Base-by-base conservation (phyloP, 64 coral and sea anemone genomes). In the Anthopleura sola region DNA sequence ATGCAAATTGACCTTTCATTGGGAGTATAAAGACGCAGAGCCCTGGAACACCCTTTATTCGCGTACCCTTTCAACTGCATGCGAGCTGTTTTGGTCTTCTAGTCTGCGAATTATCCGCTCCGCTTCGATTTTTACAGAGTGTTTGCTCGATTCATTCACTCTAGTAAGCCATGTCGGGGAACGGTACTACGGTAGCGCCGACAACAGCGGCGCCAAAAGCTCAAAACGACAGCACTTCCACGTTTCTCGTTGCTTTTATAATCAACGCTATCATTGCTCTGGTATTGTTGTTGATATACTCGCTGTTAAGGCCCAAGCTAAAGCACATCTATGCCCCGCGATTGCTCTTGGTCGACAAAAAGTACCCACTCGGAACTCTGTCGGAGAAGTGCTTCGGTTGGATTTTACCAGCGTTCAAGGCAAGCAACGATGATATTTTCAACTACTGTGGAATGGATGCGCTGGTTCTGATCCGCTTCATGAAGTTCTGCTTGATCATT, bases 391-490 rank as follows among this genome's bases (percentile, higher is more conserved):
- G 82, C 46, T 91, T 91, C 32, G 89, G 83, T 0, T 91, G 89
- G 89, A 68, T 91, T 68, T 81, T 91, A 86, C 89, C 84, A 29
- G 83, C 89, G n/a, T 81, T 86, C 55, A 68, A 69, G 56, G 89
- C 89, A 2, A 86, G 32, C 11, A 82, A 91, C 44, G 89, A 91
- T 75, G 78, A 85, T 75, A 79, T 91, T n/a, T 91, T 86, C 89
- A 81, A 91, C 49, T 85, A 91, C 21, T 81, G 83, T 0, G 89
- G 89, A 0, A 91, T 91, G 46, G 89, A 91, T 20, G 89, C 89
- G 20, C 84, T 91, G 31, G 89, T 91, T 68, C 85, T 84, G 17
- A 91, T 91, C n/a, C 89, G 89, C 44, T 91, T 91, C 57, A 23
- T 91, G 49, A 80, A 81, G 33, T 56, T 91, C 14, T 86, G 84